These are phyloP conservation scores for Corella eumyota DNA, from an alignment of 23 tunicate species.

Conservation along the genomic window DNA sequence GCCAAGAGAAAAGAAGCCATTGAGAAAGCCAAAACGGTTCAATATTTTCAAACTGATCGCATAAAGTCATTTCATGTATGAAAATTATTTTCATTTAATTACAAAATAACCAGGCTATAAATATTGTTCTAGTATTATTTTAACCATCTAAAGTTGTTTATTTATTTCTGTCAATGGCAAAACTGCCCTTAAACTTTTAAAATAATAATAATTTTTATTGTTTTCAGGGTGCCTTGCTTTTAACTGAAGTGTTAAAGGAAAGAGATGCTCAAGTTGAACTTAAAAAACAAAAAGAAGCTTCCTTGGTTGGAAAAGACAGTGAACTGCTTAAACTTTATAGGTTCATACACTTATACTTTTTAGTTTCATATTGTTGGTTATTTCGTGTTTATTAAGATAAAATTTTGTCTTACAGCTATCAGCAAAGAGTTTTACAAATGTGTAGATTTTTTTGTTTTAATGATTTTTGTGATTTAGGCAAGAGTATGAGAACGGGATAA, in stretches of 20 bases:
- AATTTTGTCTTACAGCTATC: no score
- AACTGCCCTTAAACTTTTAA: neutral
- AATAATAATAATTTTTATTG: neutral
- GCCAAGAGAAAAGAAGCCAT: slow-evolving; percentile 64
- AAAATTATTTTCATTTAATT: neutral
- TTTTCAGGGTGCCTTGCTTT: slow-evolving; percentile 63
- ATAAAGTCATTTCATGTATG: slow-evolving; percentile 88
- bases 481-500: slow-evolving; percentile 44
- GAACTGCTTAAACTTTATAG: slow-evolving; percentile 57
- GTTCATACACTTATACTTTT: neutral
- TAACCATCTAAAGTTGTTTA: slow-evolving; percentile 3
- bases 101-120: no score
- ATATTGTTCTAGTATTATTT: no score
- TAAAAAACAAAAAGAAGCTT: slow-evolving; percentile 52
- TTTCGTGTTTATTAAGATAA: no score
- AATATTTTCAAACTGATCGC: slow-evolving; percentile 86
- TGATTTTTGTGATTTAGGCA: no score
- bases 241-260: slow-evolving; percentile 79
- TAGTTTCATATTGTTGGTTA: no score
- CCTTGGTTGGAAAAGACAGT: slow-evolving; percentile 33
- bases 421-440: no score
- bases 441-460: no score
- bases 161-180: neutral
- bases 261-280: slow-evolving; percentile 90
- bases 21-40: slow-evolving; percentile 79